Evolutionary conservation across 2,888 invertebrate species (phyloP).

Genomic region (Parthenolecanium corni): DNA sequence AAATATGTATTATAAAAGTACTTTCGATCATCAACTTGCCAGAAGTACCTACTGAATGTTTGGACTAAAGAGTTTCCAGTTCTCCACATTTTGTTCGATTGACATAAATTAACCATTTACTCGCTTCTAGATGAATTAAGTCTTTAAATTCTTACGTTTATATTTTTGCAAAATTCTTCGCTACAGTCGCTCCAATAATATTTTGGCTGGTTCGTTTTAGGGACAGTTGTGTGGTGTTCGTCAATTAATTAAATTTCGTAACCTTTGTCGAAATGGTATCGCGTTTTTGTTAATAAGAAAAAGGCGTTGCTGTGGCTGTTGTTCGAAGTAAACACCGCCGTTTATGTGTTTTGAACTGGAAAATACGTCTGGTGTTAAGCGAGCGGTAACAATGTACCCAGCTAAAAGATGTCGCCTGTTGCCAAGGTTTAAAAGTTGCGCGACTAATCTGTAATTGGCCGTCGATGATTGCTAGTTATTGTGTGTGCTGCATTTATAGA

Average conservation of each 20-base stretch:
- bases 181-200: too few species aligned
- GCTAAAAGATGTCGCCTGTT: conserved; percentile 27
- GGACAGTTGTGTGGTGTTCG: too few species aligned
- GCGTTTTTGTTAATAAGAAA: background rate
- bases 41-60: too few species aligned
- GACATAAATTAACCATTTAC: too few species aligned
- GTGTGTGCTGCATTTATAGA: conserved; percentile 13
- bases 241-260: background rate
- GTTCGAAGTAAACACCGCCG: background rate
- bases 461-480: conserved; percentile 26
- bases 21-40: too few species aligned
- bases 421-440: conserved; percentile 29
- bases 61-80: too few species aligned
- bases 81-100: too few species aligned
- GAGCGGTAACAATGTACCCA: background rate
- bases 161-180: too few species aligned
- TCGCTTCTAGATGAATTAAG: too few species aligned
- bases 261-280: background rate
- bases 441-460: conserved; percentile 24
- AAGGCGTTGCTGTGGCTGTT: background rate
- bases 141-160: too few species aligned
- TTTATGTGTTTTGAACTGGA: conserved; percentile 1
- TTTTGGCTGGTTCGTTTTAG: too few species aligned
- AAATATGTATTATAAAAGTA: too few species aligned
- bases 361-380: background rate